A percentile compares a stretch with the other conserved stretches of the same genome.
Conservation (phyloP, 1,140 invertebrate species). For the Zophobas morio region DNA sequence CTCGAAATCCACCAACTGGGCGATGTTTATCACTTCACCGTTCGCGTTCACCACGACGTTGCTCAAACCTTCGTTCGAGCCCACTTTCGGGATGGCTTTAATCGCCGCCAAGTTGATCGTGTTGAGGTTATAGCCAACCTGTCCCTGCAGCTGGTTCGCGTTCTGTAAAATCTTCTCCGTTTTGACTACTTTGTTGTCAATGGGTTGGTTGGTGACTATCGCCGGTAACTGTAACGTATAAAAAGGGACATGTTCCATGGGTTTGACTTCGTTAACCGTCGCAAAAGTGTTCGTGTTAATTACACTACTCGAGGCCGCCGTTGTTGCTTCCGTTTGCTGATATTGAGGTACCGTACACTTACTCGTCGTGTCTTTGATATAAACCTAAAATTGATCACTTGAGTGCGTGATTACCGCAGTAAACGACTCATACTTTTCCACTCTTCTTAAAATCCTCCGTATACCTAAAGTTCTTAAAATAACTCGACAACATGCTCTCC, state of each 20-base stretch:
- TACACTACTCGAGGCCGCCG: slow-evolving; percentile 19
- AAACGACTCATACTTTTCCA: slow-evolving; percentile 70
- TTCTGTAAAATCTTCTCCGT: slow-evolving; percentile 44
- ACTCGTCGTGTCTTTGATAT: slow-evolving; percentile 72
- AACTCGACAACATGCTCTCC: slow-evolving; percentile 78
- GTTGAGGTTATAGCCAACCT: slow-evolving; percentile 44
- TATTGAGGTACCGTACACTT: slow-evolving; percentile 56
- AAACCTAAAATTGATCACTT: slow-evolving; percentile 64
- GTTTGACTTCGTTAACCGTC: slow-evolving; percentile 30
- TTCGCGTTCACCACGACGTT: slow-evolving; percentile 63
- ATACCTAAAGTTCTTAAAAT: slow-evolving; percentile 74
- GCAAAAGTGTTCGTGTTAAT: slow-evolving; percentile 20
- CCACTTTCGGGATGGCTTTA: slow-evolving; percentile 54
- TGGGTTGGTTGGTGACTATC: slow-evolving; percentile 46
- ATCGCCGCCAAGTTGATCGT: slow-evolving; percentile 29
- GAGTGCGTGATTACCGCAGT: not conserved
- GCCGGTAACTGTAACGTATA: slow-evolving; percentile 56
- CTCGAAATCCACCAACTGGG: slow-evolving; percentile 60
- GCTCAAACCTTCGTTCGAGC: slow-evolving; percentile 55
- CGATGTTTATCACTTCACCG: slow-evolving; percentile 63
- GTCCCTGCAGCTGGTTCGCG: slow-evolving; percentile 15
- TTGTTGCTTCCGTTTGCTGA: slow-evolving; percentile 48
- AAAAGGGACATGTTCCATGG: slow-evolving; percentile 50
- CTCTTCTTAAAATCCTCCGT: slow-evolving; percentile 76
- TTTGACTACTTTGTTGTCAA: slow-evolving; percentile 34